Percentiles rank a stretch among this genome's conserved stretches.
Conservation (phyloP, 2,888 invertebrate genomes). For the Autographa gamma region DNA sequence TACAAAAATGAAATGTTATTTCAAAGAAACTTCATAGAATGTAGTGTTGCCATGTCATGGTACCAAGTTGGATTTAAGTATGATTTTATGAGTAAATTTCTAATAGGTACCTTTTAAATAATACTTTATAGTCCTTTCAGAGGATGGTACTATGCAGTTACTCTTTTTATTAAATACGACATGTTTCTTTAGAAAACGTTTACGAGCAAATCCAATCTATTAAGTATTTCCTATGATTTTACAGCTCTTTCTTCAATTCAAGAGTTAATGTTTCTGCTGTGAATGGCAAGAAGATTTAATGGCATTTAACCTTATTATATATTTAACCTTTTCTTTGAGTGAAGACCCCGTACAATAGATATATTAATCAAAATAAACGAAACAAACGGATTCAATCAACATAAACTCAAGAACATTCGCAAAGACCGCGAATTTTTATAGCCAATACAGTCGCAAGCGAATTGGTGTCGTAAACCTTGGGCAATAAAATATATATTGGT, state of each 20-base stretch:
- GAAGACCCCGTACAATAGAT: not conserved
- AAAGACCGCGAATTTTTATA: constrained; percentile 52
- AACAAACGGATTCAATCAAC: constrained; percentile 36
- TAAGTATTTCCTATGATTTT: not conserved
- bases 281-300: not conserved
- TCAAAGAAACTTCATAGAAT: too few relatives aligned
- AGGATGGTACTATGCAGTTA: too few relatives aligned
- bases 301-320: not conserved
- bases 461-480: constrained; percentile 51
- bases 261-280: not conserved
- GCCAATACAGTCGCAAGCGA: constrained; percentile 46
- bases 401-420: constrained; percentile 50
- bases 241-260: not conserved
- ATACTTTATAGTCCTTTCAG: too few relatives aligned
- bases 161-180: not conserved
- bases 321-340: not conserved
- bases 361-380: constrained; percentile 33
- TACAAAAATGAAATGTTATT: too few relatives aligned
- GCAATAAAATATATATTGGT: constrained; percentile 55
- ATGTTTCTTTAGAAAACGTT: constrained; percentile 7
- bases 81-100: too few relatives aligned
- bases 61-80: too few relatives aligned
- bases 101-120: too few relatives aligned
- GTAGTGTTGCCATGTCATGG: too few relatives aligned
- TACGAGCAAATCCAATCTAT: not conserved